These are phyloP conservation scores for Volucella zonaria DNA, from an alignment of 2,888 invertebrate genomes.

Conservation along the genomic window DNA sequence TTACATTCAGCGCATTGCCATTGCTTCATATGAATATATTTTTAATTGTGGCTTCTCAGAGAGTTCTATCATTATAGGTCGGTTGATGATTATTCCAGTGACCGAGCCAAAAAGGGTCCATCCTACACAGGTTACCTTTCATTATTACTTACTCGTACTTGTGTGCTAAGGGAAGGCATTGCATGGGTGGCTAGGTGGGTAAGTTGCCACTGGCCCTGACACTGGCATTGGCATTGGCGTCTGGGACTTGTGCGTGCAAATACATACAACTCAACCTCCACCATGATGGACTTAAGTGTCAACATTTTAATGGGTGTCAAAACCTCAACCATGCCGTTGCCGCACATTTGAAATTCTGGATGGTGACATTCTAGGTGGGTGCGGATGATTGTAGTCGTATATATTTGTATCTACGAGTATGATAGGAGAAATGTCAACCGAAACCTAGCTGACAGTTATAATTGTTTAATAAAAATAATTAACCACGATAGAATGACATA, in stretches of 20 bases:
- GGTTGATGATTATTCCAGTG: conserved; percentile 42
- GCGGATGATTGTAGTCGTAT: neutral
- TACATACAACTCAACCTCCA: neutral
- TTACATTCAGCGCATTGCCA: neutral
- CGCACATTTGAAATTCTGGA: conserved; percentile 31
- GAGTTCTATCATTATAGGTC: conserved; percentile 20
- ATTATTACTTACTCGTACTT: neutral
- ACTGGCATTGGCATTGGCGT: too few species aligned
- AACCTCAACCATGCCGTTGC: conserved; percentile 58
- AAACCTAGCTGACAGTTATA: conserved; percentile 44
- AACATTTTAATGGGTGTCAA: conserved; percentile 66
- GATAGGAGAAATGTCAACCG: conserved; percentile 21
- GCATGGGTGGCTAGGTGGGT: neutral
- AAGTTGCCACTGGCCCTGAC: too few species aligned
- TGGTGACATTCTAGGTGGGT: conserved; percentile 28
- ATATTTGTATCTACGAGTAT: neutral
- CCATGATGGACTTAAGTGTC: conserved; percentile 55
- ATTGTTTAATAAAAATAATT: conserved; percentile 67
- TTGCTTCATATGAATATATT: neutral
- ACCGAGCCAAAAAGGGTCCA: conserved; percentile 22
- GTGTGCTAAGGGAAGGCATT: neutral
- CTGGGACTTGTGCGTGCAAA: neutral
- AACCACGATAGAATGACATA: conserved; percentile 31
- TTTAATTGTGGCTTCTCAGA: conserved; percentile 40
- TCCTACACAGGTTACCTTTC: conserved; percentile 21